These are phyloP conservation scores for Xestobium rufovillosum DNA, from an alignment of 2,888 invertebrate genomes.

Conservation along the genomic window DNA sequence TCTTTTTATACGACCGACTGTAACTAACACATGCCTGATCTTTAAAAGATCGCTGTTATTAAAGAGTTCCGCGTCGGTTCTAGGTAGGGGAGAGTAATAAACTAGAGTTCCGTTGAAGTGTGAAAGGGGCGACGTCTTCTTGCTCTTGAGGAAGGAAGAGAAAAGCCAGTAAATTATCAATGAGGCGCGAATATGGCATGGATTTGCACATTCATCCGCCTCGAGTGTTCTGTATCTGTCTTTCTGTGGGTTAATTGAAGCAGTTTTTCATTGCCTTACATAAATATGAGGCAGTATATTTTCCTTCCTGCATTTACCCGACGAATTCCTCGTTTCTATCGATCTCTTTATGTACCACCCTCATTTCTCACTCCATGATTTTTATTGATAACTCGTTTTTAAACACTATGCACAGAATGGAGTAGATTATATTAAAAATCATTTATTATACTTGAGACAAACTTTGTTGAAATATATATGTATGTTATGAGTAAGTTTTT, in stretches of 20 bases:
- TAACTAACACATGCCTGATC: slow-evolving; percentile 38
- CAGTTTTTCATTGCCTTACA: no score
- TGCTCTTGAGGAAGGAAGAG: slow-evolving; percentile 34
- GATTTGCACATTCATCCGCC: slow-evolving; percentile 34
- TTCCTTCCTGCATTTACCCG: no score
- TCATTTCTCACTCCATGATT: no score
- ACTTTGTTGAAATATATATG: no score
- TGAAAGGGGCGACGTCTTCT: slow-evolving; percentile 37
- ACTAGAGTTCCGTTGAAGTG: slow-evolving; percentile 38
- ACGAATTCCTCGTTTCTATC: no score
- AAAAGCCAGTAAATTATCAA: slow-evolving; percentile 35
- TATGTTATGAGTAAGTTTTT: no score
- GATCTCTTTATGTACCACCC: no score
- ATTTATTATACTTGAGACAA: no score
- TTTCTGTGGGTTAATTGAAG: slow-evolving; percentile 2
- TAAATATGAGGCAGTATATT: no score
- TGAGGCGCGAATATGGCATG: slow-evolving; percentile 34
- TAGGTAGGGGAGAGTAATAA: slow-evolving; percentile 35
- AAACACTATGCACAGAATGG: no score
- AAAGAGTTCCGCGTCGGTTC: slow-evolving; percentile 27
- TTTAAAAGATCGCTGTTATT: slow-evolving; percentile 38
- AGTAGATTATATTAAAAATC: no score
- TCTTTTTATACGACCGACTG: slow-evolving; percentile 33
- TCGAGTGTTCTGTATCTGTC: slow-evolving; percentile 14
- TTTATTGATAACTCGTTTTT: no score